These are phyloP conservation scores for Parascotia fuliginaria DNA, from an alignment of 2,888 invertebrate species.

Conservation along the genomic window DNA sequence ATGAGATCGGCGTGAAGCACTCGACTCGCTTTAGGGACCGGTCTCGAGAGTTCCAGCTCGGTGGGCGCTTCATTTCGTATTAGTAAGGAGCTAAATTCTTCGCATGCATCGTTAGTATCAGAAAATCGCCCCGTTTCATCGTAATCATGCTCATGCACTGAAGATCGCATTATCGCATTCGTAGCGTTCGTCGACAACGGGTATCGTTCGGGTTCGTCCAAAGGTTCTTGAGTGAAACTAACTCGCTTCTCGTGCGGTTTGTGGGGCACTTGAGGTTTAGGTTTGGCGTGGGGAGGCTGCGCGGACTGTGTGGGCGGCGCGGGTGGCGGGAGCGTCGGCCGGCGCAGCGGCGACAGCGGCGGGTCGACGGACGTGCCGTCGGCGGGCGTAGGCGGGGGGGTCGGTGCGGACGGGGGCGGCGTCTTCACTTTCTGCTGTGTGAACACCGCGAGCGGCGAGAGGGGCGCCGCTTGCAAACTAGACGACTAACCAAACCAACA, in stretches of 20 bases:
- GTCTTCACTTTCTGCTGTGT: constrained; percentile 67
- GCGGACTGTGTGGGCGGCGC: constrained; percentile 49
- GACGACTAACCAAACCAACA: constrained; percentile 83
- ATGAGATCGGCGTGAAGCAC: constrained; percentile 77
- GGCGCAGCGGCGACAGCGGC: constrained; percentile 48
- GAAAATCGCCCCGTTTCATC: constrained; percentile 47
- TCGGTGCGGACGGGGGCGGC: constrained; percentile 54
- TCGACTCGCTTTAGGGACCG: constrained; percentile 62
- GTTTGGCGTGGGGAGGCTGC: constrained; percentile 64
- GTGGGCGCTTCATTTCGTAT: constrained; percentile 67
- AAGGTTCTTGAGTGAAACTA: constrained; percentile 77
- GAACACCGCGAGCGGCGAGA: constrained; percentile 73
- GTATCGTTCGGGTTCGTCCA: constrained; percentile 57
- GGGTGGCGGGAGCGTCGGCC: constrained; percentile 55
- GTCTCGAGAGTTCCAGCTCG: constrained; percentile 63
- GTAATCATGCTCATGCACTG: constrained; percentile 70
- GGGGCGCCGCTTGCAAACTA: constrained; percentile 71
- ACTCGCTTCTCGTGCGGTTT: constrained; percentile 82
- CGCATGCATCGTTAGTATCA: constrained; percentile 82
- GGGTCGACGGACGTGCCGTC: constrained; percentile 36
- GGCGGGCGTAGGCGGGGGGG: constrained; percentile 56
- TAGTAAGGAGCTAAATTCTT: constrained; percentile 74
- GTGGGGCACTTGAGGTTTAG: constrained; percentile 79
- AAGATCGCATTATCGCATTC: constrained; percentile 50
- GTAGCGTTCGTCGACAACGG: constrained; percentile 55